Base-by-base conservation (phyloP, 2,113 vertebrate genomes). In the Archilochus colubris region DNA sequence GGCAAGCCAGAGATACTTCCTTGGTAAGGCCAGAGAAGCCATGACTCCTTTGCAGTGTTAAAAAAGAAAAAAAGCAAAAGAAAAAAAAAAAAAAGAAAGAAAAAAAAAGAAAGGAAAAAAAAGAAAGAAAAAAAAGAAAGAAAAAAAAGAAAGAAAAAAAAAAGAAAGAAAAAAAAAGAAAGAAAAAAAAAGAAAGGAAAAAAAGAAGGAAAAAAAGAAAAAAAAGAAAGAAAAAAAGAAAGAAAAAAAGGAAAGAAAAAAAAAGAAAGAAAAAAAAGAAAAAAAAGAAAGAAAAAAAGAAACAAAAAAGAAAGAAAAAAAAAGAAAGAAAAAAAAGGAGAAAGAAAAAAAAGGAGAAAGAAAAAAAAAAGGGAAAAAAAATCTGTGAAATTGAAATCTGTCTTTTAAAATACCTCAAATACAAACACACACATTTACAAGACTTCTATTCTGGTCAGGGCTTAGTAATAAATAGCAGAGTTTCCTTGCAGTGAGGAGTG, bases 361-460 rank as follows among this genome's bases (percentile, higher is more conserved):
- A 48, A 43, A 13, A 12, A 27, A n/a, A 28, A 28, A 63, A 3
- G 22, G 12, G 5, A 51, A 51, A 51, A 51, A 9, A 12, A 6
- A 7, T 4, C 28, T 36, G 5, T 72, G 70, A 89, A 91, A 85
- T 14, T 22, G 46, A 89, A 82, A 91, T 7, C 12, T 64, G 7
- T 43, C 36, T 82, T 80, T 58, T 6, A 33, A 75, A 72, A 48
- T 57, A 27, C 0, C 9, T 14, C 19, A 64, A 82, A 62, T 17
- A 63, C 5, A 77, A 14, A 40, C 7, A 40, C 0, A 0, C 2
- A 36, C 0, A 0, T 81, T 75, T 57, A 67, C 10, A 12, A 50
- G 48, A 40, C 21, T 81, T 48, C 36, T 40, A 31, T 23, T 77
- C 28, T 31, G 30, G 48, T 9, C 43, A 59, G 14, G 14, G 33